Evolutionary conservation across 2,888 invertebrate genomes (phyloP).

Genomic region (Aspidiotus destructor): DNA sequence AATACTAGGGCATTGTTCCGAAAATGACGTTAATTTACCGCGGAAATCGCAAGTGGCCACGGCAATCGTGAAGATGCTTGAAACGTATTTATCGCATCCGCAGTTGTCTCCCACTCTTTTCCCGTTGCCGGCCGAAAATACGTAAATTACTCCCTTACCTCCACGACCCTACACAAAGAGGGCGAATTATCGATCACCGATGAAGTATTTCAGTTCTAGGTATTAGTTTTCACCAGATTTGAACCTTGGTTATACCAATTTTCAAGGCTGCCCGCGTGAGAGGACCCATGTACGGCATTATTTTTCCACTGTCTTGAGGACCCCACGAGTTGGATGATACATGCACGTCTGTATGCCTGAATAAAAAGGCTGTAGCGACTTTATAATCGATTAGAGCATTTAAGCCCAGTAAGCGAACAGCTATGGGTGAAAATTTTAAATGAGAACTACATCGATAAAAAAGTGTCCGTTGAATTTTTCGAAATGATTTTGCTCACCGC

Average conservation of each 20-base stretch:
- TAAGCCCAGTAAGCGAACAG: conserved; percentile 79
- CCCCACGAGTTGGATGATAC: conserved; percentile 92
- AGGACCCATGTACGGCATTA: conserved; percentile 77
- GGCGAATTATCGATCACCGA: neutral
- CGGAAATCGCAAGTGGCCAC: conserved; percentile 74
- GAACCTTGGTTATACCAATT: conserved; percentile 61
- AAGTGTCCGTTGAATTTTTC: neutral
- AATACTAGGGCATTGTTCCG: conserved; percentile 79
- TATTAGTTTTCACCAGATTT: neutral
- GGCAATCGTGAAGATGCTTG: conserved; percentile 76
- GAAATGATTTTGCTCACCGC: conserved; percentile 48
- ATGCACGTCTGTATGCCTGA: conserved; percentile 64
- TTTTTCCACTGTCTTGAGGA: conserved; percentile 78
- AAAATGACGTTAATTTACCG: conserved; percentile 75
- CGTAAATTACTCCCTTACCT: conserved; percentile 75
- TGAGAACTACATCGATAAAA: neutral
- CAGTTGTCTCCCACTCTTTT: conserved; percentile 75
- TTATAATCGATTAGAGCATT: conserved; percentile 69
- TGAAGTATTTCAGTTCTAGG: neutral
- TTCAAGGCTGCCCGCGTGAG: conserved; percentile 65
- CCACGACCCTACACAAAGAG: conserved; percentile 48
- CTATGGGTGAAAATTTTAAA: conserved; percentile 41
- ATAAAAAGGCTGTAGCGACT: conserved; percentile 74
- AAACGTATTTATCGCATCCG: conserved; percentile 80
- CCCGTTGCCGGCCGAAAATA: conserved; percentile 91